Conservation (phyloP, 2,797 vertebrate species). For the Pangasius krempfi region DNA sequence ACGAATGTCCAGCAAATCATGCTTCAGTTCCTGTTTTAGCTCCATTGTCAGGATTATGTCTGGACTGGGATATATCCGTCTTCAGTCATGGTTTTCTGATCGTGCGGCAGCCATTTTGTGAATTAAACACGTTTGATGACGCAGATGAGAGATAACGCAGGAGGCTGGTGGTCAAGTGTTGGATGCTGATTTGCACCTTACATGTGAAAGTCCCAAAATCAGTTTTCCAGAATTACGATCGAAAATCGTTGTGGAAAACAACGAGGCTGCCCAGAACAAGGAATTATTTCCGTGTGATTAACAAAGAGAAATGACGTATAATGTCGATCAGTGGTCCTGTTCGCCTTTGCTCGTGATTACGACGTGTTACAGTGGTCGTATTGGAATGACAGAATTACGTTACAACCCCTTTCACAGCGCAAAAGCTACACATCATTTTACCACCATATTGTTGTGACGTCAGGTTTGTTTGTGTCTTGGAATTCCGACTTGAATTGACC, state of each 20-base stretch:
- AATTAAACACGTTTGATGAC: background rate
- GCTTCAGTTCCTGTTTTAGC: background rate
- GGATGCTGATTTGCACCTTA: background rate
- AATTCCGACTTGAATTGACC: background rate
- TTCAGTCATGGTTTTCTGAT: background rate
- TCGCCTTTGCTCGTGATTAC: background rate
- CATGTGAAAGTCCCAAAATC: background rate
- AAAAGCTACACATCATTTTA: background rate
- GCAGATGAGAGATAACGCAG: background rate
- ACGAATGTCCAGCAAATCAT: accelerated
- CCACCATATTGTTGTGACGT: background rate
- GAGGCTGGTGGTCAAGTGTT: background rate
- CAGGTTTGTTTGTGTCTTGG: background rate
- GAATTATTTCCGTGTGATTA: background rate
- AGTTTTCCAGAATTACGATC: background rate
- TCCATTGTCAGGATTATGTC: background rate
- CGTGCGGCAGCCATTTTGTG: background rate
- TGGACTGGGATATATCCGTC: background rate
- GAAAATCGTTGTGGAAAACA: background rate
- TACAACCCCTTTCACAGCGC: background rate
- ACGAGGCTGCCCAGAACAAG: background rate
- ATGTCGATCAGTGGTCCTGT: background rate
- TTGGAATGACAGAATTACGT: background rate
- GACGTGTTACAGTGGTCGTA: background rate
- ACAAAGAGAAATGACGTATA: background rate